These are phyloP conservation scores for Acanthococcus lagerstroemiae DNA, from an alignment of 2,888 invertebrate species.

Conservation along the genomic window DNA sequence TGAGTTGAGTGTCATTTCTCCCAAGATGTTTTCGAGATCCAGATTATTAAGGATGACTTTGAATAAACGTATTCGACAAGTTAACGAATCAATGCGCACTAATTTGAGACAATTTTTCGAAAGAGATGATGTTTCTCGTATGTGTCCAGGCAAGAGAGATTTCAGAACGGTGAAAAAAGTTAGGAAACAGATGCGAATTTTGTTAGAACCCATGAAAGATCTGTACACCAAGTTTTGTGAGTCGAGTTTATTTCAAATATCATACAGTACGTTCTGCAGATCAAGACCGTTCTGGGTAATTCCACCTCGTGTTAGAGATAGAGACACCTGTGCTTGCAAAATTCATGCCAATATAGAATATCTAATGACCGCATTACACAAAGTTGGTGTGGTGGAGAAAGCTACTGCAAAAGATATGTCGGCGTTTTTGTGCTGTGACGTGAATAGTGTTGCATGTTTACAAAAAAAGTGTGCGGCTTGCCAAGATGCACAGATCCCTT, in stretches of 20 bases:
- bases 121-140: background rate
- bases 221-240: background rate
- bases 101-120: background rate
- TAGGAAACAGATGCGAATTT: background rate
- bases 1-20: background rate
- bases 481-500: background rate
- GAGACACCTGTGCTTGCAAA: background rate
- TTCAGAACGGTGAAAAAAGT: background rate
- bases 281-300: background rate
- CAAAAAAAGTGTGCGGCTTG: background rate
- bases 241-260: background rate
- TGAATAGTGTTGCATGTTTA: background rate
- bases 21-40: too few species aligned
- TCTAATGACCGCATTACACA: background rate
- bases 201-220: background rate
- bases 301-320: background rate
- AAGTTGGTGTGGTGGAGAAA: background rate
- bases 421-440: background rate
- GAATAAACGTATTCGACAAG: background rate
- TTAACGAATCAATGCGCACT: background rate
- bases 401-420: background rate
- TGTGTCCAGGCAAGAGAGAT: background rate
- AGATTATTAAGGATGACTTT: too few species aligned
- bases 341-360: background rate
- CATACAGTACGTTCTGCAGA: background rate